Evolutionary conservation across 2,888 invertebrate genomes (phyloP), one percentile per base, ranked within the genome.

Genomic region (Mamestra brassicae): DNA sequence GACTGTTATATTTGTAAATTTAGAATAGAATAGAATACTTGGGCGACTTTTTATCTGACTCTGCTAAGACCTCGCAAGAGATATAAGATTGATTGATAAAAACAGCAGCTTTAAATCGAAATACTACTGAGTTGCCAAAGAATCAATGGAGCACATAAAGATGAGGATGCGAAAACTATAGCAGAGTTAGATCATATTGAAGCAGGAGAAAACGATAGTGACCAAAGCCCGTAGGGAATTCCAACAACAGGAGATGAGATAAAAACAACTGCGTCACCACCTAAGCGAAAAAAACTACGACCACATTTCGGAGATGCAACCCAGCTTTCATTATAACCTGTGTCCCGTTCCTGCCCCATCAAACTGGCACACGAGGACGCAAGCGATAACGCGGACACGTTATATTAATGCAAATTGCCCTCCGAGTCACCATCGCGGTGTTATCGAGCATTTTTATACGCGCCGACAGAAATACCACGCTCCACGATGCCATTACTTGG

Each of bases 381-480:
- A 50, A 61, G 68, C 89, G 90, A 91, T 90, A 91, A 89, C 88
- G 85, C 87, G 88, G 87, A 88, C 88, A 87, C 89, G 91, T 90
- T 90, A 89, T 89, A 93, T 93, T 93, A 93, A 94, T 93, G 93
- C 92, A 93, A 93, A 93, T 93, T 91, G 92, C 90, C 75, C 74
- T 76, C 80, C 79, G 85, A 81, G 86, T 74, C 76, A 81, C 80
- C 86, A 81, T 77, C 78, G 63, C 85, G 80, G 87, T 84, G 91
- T 92, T 92, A 92, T 92, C 91, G 90, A 81, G 78, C 89, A 90
- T 91, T 92, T 93, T 93, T 92, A 90, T 91, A 89, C 89, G 85
- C 86, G 75, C 83, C 78, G 87, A 85, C 88, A 88, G 86, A 89
- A 91, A 90, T 91, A 89, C 88, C 86, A 79, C 76, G 13, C 17